Conservation (phyloP, 2,113 vertebrate species). For the Atherinomorus stipes region DNA sequence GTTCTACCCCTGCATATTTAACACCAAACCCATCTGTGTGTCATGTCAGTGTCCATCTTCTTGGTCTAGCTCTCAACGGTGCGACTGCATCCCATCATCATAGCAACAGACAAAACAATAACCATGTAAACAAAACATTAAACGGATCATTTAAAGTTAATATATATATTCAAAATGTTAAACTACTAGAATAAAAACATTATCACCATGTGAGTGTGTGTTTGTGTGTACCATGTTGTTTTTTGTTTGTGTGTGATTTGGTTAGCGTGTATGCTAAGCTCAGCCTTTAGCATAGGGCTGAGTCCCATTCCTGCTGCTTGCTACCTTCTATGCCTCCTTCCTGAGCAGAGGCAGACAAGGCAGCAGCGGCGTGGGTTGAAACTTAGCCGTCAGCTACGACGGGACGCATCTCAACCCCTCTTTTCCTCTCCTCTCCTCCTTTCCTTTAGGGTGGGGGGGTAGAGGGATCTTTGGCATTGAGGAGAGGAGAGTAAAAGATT, state of each 20-base stretch:
- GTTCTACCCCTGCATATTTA: slow-evolving; percentile 3
- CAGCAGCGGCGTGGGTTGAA: slow-evolving; percentile 11
- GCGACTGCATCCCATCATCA: slow-evolving; percentile 53
- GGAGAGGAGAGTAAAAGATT: slow-evolving; percentile 40
- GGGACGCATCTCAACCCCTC: slow-evolving; percentile 49
- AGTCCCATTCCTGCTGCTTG: slow-evolving; percentile 40
- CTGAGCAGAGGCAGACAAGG: neutral
- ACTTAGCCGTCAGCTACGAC: slow-evolving; percentile 24
- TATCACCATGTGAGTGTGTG: slow-evolving; percentile 4
- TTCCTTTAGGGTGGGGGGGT: slow-evolving; percentile 16
- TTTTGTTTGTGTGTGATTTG: slow-evolving; percentile 25
- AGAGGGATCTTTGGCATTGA: slow-evolving; percentile 55
- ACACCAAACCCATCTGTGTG: slow-evolving; percentile 37
- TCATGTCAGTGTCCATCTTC: neutral
- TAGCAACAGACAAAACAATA: slow-evolving; percentile 74
- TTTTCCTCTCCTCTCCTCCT: slow-evolving; percentile 37
- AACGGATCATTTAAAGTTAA: slow-evolving; percentile 81
- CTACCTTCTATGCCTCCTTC: slow-evolving; percentile 38
- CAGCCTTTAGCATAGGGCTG: slow-evolving; percentile 33
- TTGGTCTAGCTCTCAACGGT: slow-evolving; percentile 20
- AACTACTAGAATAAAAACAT: slow-evolving; percentile 50
- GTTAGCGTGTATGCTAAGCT: slow-evolving; percentile 44
- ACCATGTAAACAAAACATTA: slow-evolving; percentile 79
- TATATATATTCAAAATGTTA: slow-evolving; percentile 63
- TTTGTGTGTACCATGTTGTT: slow-evolving; percentile 27